Base-by-base conservation (phyloP, 2,888 invertebrate species). In the Pristionchus fissidentatus region DNA sequence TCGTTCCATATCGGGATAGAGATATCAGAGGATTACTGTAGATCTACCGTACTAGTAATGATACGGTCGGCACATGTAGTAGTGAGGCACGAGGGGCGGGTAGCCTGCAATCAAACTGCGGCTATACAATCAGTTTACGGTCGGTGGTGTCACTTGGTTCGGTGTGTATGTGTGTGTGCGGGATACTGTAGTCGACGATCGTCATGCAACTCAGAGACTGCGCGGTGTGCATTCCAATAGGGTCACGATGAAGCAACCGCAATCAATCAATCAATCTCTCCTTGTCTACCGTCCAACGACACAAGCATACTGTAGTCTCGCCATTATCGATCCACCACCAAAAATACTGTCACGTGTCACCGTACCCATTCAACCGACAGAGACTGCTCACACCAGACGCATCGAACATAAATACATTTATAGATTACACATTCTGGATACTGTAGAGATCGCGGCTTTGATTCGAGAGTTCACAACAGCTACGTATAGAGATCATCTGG, bases 151-250 rank as follows among this genome's bases (percentile, higher is more conserved):
- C n/a, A 1, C 19, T 10, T 22, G 19, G 38, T 66, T n/a, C n/a
- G n/a, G n/a, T n/a, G n/a, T n/a, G n/a, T n/a, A n/a, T n/a, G n/a
- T n/a, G n/a, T n/a, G 66, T 66, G 66, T 38, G 35, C 38, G 22
- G 62, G 22, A 66, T 66, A 66, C 66, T 38, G 66, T 66, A 66
- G 22, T 38, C 66, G 66, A 66, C 66, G 66, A 66, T 66, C 38
- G 35, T 38, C 66, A 66, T 66, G 66, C 66, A 66, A 66, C 66
- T 66, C 66, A 66, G 41, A 38, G 38, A 4, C 22, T 10, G 66
- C 13, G 35, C n/a, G n/a, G n/a, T n/a, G 32, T 22, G 15, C 32
- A 19, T 35, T 66, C 66, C 66, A 38, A 38, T 66, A 66, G 66
- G 66, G 19, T 66, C 66, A 66, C 66, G 41, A 13, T 15, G 5